Evolutionary conservation across 2,797 vertebrate genomes (phyloP), one percentile per base, ranked within the genome.

Genomic region (Tokudaia muenninki): DNA sequence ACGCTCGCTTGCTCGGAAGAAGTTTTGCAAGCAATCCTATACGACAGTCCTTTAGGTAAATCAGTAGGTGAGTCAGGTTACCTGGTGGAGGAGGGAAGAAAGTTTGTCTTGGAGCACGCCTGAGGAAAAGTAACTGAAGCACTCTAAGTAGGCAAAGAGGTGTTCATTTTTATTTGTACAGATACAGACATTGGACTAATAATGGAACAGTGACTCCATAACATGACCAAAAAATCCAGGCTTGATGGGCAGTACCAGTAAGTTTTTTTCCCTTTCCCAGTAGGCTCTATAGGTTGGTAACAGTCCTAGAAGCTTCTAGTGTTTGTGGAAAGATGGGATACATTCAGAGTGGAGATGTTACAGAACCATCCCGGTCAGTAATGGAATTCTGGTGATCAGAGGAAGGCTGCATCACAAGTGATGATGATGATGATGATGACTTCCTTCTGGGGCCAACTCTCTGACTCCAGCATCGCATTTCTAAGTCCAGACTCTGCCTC

Each of bases 111-210:
- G 70, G 31, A 81, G 44, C 59, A 34, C 6, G 72, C 3, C 8
- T 74, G 37, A 84, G 21, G 37, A 1, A 29, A 63, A 31, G 44
- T 72, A 24, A 87, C 55, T 57, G 90, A 78, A 34, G 17, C 65
- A 63, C 44, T 89, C 13, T 70, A 67, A 61, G 31, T 8, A 65
- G 63, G 19, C 70, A 95, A 59, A 47, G 17, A 65, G 47, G 9
- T n/a, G 50, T 74, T 92, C n/a, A 57, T 74, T 97, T 94, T 90
- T 55, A 74, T 90, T 94, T 87, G 65, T 4, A 91, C 19, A 87
- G 34, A 37, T 75, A 67, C 12, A 89, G 81, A 91, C 78, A 82
- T 84, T 75, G 52, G 41, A 74, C 22, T 82, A 67, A 80, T 41
- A 4, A 70, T 82, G n/a, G n/a, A 14, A 17, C 90, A 78, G 37